phyloP scores from a whole-genome alignment of 1,140 invertebrate species.

The Drosophila pseudoobscura region DNA sequence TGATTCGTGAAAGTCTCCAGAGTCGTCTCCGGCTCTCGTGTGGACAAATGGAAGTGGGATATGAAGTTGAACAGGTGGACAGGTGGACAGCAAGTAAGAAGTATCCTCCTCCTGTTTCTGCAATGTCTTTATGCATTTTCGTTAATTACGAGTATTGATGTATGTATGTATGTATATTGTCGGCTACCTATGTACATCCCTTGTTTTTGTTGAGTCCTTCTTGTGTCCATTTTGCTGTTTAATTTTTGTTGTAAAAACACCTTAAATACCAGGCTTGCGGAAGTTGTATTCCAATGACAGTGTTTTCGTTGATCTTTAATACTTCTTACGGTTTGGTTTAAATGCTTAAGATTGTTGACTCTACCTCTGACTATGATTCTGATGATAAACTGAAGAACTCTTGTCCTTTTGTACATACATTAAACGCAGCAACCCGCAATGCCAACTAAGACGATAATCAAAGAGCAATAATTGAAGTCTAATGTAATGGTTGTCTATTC shows the following conservation, averaged over 20 bases:
- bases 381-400: conserved; percentile 21
- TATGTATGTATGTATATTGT: conserved; percentile 74
- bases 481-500: conserved; percentile 32
- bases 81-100: conserved; percentile 5
- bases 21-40: conserved; percentile 14
- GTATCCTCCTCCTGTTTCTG: conserved; percentile 1
- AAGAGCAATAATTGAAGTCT: conserved; percentile 36
- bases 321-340: conserved; percentile 67
- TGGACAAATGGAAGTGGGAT: conserved; percentile 60
- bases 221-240: conserved; percentile 67
- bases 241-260: conserved; percentile 27
- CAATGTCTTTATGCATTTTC: conserved; percentile 9
- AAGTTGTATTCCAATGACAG: conserved; percentile 57
- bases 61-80: conserved; percentile 36
- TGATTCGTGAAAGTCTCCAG: conserved; percentile 37
- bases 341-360: conserved; percentile 70
- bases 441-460: conserved; percentile 36
- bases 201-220: conserved; percentile 75
- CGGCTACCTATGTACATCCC: conserved; percentile 82
- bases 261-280: conserved; percentile 12
- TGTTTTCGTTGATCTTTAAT: conserved; percentile 68
- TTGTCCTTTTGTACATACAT: conserved; percentile 31
- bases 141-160: background rate
- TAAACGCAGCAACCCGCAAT: conserved; percentile 35
- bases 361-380: conserved; percentile 32